phyloP scores from a whole-genome alignment of 1,140 invertebrate species.

The Psix sp. region DNA sequence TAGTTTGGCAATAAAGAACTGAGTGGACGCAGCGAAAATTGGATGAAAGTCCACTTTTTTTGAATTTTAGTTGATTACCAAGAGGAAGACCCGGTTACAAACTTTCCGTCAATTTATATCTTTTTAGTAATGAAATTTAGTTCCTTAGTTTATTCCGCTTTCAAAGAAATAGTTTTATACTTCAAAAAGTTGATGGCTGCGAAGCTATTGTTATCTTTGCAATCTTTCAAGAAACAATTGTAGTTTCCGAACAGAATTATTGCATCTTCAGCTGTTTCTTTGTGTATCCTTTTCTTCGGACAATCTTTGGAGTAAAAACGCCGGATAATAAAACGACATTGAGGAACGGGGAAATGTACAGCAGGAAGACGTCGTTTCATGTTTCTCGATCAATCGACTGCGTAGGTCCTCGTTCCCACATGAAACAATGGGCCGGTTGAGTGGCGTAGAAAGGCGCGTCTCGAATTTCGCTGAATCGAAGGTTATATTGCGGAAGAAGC shows the following conservation, averaged over 20 bases:
- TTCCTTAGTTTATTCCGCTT: too few species aligned
- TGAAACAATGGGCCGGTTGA: constrained; percentile 72
- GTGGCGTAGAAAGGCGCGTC: constrained; percentile 74
- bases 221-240: neutral
- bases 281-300: neutral
- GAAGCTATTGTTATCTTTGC: neutral
- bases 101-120: too few species aligned
- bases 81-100: too few species aligned
- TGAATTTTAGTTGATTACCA: too few species aligned
- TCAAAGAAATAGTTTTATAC: too few species aligned
- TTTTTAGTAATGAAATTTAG: too few species aligned
- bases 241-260: neutral
- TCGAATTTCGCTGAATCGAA: constrained; percentile 77
- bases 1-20: constrained; percentile 39
- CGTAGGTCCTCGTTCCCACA: constrained; percentile 57
- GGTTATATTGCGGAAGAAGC: constrained; percentile 63
- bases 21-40: constrained; percentile 27
- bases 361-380: constrained; percentile 65
- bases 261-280: neutral
- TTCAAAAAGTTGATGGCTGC: too few species aligned
- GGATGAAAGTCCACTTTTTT: constrained; percentile 10
- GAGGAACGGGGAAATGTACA: neutral
- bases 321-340: too few species aligned
- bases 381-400: constrained; percentile 70
- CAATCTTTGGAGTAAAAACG: neutral